Conservation (phyloP, 2,888 invertebrate genomes). For the Onchidella celtica region DNA sequence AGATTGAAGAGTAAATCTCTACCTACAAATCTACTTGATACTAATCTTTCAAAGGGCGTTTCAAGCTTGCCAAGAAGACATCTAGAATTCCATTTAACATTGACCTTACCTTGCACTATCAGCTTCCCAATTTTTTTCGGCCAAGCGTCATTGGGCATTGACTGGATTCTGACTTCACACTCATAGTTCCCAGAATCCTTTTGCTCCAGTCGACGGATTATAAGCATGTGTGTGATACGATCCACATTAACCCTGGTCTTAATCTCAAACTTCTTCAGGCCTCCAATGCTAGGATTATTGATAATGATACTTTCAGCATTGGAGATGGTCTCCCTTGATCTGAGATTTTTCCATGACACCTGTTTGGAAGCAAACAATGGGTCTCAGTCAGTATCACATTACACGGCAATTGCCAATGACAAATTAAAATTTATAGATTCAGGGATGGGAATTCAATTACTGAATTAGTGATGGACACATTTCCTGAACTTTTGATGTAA, state of each 20-base stretch:
- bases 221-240: conserved; percentile 69
- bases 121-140: conserved; percentile 65
- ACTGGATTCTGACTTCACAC: conserved; percentile 69
- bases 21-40: too few relatives aligned
- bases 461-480: too few relatives aligned
- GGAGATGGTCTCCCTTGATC: conserved; percentile 58
- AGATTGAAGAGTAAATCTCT: too few relatives aligned
- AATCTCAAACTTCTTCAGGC: conserved; percentile 64
- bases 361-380: conserved; percentile 25
- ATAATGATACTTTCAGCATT: conserved; percentile 59
- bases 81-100: too few relatives aligned
- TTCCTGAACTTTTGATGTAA: too few relatives aligned
- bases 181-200: conserved; percentile 73
- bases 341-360: conserved; percentile 61
- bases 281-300: conserved; percentile 58
- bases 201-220: conserved; percentile 69
- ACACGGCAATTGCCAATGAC: too few relatives aligned
- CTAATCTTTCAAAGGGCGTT: too few relatives aligned
- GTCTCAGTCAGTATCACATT: too few relatives aligned
- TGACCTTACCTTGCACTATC: conserved; percentile 70
- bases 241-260: conserved; percentile 56
- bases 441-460: too few relatives aligned
- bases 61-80: too few relatives aligned
- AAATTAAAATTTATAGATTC: too few relatives aligned
- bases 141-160: conserved; percentile 55